Evolutionary conservation across 2,797 vertebrate genomes (phyloP).

Genomic region (Anabas testudineus): DNA sequence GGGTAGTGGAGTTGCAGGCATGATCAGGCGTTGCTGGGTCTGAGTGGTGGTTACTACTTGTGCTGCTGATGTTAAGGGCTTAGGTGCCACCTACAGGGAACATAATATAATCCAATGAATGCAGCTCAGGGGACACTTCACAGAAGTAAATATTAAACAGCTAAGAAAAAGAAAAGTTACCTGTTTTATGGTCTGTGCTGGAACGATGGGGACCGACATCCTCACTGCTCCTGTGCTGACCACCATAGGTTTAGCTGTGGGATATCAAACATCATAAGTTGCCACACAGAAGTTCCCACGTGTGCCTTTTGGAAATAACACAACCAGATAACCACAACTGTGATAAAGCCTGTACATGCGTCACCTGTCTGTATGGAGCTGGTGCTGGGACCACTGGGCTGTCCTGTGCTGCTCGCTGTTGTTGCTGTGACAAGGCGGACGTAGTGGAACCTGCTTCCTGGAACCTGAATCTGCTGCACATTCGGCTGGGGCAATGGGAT

Average conservation of each 20-base stretch:
- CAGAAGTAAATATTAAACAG: not conserved
- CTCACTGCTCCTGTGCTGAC: conserved; percentile 90
- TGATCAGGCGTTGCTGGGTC: conserved; percentile 96
- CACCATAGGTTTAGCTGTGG: conserved; percentile 92
- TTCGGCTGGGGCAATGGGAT: conserved; percentile 95
- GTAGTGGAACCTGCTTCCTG: conserved; percentile 98
- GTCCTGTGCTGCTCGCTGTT: conserved; percentile 87
- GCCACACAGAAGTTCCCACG: not conserved
- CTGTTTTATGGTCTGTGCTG: conserved; percentile 94
- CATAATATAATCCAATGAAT: not conserved
- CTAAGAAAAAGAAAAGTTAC: conserved; percentile 70
- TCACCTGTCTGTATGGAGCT: conserved; percentile 94
- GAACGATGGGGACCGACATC: conserved; percentile 96
- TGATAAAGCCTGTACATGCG: not conserved
- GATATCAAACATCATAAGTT: conserved; percentile 1
- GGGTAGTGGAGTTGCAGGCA: conserved; percentile 96
- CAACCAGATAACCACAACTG: not conserved
- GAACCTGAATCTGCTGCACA: conserved; percentile 98
- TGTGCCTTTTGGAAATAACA: not conserved
- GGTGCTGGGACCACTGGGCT: conserved; percentile 87
- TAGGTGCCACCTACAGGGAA: conserved; percentile 90
- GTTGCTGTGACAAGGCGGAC: conserved; percentile 96
- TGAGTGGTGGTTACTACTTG: conserved; percentile 92
- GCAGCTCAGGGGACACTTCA: not conserved
- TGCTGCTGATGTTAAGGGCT: conserved; percentile 88